Base-by-base conservation (phyloP, 2,797 vertebrate species). In the Strix occidentalis region DNA sequence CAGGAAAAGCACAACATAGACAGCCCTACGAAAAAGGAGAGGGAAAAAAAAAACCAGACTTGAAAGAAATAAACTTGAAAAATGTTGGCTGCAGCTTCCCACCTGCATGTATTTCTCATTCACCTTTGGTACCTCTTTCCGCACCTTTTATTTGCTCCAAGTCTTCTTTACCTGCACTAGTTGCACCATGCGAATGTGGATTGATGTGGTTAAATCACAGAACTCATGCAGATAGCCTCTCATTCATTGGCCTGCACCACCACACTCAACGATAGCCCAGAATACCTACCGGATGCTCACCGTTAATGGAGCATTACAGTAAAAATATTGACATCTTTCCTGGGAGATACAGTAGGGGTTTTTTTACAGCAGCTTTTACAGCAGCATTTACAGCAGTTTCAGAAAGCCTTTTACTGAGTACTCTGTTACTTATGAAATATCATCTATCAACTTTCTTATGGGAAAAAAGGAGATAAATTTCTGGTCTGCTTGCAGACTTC, bases 161-260 rank as follows among this genome's bases (percentile, higher is more conserved):
- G 21, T 57, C 54, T 84, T 46, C 31, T 68, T 57, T 43, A 18
- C 37, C 46, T 53, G 11, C 10, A 33, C 60, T 14, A 64, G 37
- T 35, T 48, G 43, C 10, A 57, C n/a, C 0, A 0, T 19, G 14
- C 1, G 3, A 54, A 41, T 8, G 20, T 37, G 54, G 28, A 25
- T 25, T 1, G 0, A 35, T 29, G 65, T 13, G 37, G 16, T 15
- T 53, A 31, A 72, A 63, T 17, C 50, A 33, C 35, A 35, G n/a
- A 48, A 39, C 24, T 33, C 33, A 1, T 1, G 4, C n/a, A 57
- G 46, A 16, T 11, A 18, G 24, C 29, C 28, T 64, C 65, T 64
- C 39, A 15, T 18, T 35, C 33, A 35, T 45, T 54, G 53, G 39
- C 25, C 46, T 50, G 39, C 21, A 57, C 35, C 45, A 15, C 48